These are phyloP conservation scores for Holacanthella duospinosa DNA, from an alignment of 2,888 invertebrate species.

Conservation along the genomic window DNA sequence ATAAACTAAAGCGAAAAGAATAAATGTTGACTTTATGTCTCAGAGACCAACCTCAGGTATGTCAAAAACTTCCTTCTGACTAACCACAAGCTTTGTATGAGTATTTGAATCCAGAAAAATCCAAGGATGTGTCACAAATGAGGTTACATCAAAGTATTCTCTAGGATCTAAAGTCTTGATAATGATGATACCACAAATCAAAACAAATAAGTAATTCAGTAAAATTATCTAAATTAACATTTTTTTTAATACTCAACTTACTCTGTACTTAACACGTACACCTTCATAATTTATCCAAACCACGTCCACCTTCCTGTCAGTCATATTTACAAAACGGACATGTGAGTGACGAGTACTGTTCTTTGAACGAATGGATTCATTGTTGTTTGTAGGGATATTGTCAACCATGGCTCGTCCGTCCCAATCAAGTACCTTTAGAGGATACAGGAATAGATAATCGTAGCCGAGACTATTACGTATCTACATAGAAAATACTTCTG, in stretches of 20 bases:
- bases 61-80: conserved; percentile 40
- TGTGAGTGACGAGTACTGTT: conserved; percentile 43
- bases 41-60: conserved; percentile 30
- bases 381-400: too few species aligned
- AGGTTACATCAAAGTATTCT: conserved; percentile 55
- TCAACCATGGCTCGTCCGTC: too few species aligned
- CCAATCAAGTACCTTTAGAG: too few species aligned
- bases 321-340: conserved; percentile 54
- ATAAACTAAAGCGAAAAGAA: not conserved
- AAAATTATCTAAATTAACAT: not conserved
- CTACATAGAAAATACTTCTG: too few species aligned
- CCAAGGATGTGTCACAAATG: conserved; percentile 75
- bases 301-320: conserved; percentile 50
- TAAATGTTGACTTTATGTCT: not conserved
- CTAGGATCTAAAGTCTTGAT: conserved; percentile 40
- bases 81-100: conserved; percentile 54
- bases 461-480: too few species aligned
- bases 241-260: conserved; percentile 5
- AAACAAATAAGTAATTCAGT: not conserved
- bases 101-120: conserved; percentile 62
- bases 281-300: conserved; percentile 72
- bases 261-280: conserved; percentile 37
- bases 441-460: too few species aligned
- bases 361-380: conserved; percentile 27
- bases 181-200: not conserved